A percentile compares a stretch with the other conserved stretches of the same genome.
These are phyloP conservation scores for Scylla paramamosain DNA, from an alignment of 1,140 invertebrate genomes.

Conservation along the genomic window DNA sequence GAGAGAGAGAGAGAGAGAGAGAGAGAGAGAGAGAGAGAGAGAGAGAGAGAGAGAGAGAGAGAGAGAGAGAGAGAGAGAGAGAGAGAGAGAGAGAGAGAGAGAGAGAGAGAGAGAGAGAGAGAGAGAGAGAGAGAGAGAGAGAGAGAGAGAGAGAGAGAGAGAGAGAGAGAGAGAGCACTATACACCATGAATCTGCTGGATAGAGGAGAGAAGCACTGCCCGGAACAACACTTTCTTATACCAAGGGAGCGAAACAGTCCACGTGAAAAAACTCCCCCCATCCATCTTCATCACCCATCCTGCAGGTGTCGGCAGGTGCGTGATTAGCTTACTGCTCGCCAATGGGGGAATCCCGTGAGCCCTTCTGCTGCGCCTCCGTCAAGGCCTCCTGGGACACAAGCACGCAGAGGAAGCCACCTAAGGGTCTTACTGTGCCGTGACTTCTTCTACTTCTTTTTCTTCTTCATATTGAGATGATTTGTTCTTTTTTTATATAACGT, in stretches of 20 bases:
- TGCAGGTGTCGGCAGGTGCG: not conserved
- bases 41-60: too few species aligned
- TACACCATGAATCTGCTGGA: too few species aligned
- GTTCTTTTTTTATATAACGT: too few species aligned
- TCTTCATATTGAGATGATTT: too few species aligned
- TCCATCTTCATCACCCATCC: not conserved
- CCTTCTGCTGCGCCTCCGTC: not conserved
- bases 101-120: too few species aligned
- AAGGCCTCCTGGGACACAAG: not conserved
- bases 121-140: not conserved
- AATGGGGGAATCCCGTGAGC: not conserved
- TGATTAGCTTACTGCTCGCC: not conserved
- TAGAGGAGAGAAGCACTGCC: too few species aligned
- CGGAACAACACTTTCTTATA: too few species aligned
- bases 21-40: too few species aligned
- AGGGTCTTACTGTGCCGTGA: too few species aligned
- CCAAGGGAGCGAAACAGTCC: not conserved
- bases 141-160: not conserved
- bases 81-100: too few species aligned
- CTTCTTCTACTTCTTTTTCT: too few species aligned
- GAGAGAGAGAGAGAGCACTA: not conserved
- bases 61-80: too few species aligned
- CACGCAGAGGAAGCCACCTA: not conserved
- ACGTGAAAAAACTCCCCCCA: not conserved
- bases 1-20: constrained; percentile 1